These are phyloP conservation scores for Pterocles orientalis DNA, from an alignment of 2,113 vertebrate species.

Conservation along the genomic window DNA sequence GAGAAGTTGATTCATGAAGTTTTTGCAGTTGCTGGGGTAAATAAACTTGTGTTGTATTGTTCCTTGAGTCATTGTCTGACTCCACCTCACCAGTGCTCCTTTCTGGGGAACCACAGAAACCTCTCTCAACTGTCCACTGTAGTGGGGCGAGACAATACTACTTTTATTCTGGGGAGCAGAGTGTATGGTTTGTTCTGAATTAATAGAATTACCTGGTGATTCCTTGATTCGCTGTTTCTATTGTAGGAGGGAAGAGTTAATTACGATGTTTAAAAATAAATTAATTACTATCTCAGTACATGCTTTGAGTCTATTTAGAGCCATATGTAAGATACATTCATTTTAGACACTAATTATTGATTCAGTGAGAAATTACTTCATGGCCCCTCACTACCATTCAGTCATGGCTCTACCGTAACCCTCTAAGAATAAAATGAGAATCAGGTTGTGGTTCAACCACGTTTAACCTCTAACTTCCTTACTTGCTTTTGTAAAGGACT, in stretches of 20 bases:
- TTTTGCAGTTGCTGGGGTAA: no score
- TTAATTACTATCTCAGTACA: background rate
- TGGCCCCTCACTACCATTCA: background rate
- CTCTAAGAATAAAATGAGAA: background rate
- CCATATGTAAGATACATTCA: background rate
- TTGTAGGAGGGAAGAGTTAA: background rate
- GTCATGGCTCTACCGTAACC: background rate
- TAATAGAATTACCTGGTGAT: background rate
- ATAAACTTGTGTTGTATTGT: no score
- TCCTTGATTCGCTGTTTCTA: background rate
- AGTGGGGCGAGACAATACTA: background rate
- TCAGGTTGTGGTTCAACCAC: background rate
- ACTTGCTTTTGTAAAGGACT: background rate
- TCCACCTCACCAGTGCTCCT: no score
- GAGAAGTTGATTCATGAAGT: no score
- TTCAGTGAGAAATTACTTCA: background rate
- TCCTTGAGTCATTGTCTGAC: no score
- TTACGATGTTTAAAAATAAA: background rate
- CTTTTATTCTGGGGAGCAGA: background rate
- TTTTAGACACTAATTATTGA: background rate
- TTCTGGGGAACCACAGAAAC: no score
- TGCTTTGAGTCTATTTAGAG: background rate
- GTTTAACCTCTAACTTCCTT: background rate
- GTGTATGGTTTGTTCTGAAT: background rate
- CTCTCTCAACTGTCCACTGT: no score